A percentile compares a stretch with the other conserved stretches of the same genome.
Conservation (phyloP, 53 echinoderm and acorn worm species). For the Holothuria scabra region DNA sequence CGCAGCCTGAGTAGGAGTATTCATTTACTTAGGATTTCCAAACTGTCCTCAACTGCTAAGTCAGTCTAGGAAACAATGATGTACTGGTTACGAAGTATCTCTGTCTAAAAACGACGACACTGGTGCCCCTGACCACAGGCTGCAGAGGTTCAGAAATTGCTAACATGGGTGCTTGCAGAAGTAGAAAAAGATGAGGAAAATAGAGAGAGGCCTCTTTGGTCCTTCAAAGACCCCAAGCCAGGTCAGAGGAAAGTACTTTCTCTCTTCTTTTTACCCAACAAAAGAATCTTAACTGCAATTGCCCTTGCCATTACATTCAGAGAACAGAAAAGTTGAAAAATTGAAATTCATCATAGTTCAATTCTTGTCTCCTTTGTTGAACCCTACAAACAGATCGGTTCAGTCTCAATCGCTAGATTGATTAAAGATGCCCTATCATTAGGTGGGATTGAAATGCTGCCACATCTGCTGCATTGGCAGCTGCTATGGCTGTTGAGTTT, state of each 20-base stretch:
- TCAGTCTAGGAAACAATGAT: background rate
- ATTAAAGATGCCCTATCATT: conserved; percentile 24
- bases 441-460: conserved; percentile 45
- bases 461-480: conserved; percentile 34
- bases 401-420: background rate
- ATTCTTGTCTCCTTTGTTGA: no score
- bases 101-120: background rate
- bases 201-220: background rate
- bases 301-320: background rate
- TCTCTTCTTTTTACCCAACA: background rate
- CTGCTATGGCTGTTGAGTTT: conserved; percentile 28
- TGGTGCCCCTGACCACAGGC: no score
- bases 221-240: conserved; percentile 8
- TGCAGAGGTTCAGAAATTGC: conserved; percentile 31
- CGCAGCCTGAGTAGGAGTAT: conserved; percentile 7
- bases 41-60: background rate
- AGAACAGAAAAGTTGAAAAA: background rate
- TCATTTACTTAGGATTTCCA: conserved; percentile 18
- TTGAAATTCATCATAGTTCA: background rate
- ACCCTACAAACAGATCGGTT: background rate
- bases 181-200: no score
- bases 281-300: background rate
- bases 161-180: background rate
- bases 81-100: background rate
- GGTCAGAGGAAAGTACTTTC: background rate